Conservation (phyloP, 2,888 invertebrate species). For the Steromphala cineraria region DNA sequence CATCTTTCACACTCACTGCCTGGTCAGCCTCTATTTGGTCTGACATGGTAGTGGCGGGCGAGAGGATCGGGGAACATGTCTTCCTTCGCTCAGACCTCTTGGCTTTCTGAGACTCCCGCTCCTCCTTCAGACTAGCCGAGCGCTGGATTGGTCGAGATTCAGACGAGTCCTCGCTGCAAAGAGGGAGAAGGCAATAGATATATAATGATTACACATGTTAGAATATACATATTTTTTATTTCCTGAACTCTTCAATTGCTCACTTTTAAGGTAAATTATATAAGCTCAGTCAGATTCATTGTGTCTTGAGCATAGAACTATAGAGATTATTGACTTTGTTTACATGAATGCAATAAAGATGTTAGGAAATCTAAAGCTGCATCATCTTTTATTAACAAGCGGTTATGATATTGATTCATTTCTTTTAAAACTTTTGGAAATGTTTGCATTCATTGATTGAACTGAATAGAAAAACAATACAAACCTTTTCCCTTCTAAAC, state of each 20-base stretch:
- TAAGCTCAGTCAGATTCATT: too few species aligned
- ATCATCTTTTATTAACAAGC: background rate
- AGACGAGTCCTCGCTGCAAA: background rate
- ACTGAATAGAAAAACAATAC: background rate
- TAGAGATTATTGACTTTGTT: too few species aligned
- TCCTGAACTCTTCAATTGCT: too few species aligned
- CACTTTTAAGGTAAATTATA: too few species aligned
- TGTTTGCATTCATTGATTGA: too few species aligned
- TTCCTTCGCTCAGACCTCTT: slow-evolving; percentile 59
- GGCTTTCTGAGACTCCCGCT: slow-evolving; percentile 48
- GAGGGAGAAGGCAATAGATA: background rate
- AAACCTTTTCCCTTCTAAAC: slow-evolving; percentile 80
- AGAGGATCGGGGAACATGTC: slow-evolving; percentile 66
- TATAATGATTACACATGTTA: background rate
- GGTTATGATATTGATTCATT: too few species aligned
- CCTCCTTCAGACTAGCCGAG: slow-evolving; percentile 66
- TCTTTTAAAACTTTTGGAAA: too few species aligned
- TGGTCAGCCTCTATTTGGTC: background rate
- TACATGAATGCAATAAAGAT: too few species aligned
- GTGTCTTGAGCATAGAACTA: too few species aligned
- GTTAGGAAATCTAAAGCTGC: too few species aligned
- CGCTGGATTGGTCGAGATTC: slow-evolving; percentile 56
- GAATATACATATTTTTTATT: too few species aligned
- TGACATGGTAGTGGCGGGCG: slow-evolving; percentile 37
- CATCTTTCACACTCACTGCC: background rate